phyloP scores from a whole-genome alignment of 2,888 invertebrate species.

The Entomobrya multifasciata region DNA sequence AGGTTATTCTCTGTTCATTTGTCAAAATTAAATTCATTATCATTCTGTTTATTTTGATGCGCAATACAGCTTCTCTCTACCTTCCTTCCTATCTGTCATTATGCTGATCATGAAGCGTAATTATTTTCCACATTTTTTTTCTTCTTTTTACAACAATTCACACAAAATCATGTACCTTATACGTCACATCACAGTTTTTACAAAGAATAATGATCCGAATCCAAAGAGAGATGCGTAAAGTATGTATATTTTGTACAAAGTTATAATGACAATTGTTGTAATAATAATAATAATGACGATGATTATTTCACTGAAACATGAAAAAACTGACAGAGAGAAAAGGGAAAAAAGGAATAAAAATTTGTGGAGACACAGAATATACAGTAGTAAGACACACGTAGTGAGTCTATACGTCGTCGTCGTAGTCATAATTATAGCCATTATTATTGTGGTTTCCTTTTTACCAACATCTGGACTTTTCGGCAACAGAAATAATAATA shows the following conservation, averaged over 20 bases:
- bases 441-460: conserved; percentile 67
- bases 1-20: conserved; percentile 12
- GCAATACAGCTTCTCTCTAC: background rate
- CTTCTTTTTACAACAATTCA: conserved; percentile 25
- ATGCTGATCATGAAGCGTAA: background rate
- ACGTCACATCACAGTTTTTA: conserved; percentile 9
- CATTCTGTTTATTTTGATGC: background rate
- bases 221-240: background rate
- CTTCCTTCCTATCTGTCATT: background rate
- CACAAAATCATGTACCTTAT: too few relatives aligned
- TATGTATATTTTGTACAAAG: conserved; percentile 10
- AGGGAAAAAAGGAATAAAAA: too few relatives aligned
- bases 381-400: background rate
- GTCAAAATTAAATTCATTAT: conserved; percentile 16
- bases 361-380: background rate
- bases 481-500: conserved; percentile 22
- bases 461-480: conserved; percentile 65
- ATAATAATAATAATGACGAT: conserved; percentile 42
- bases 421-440: conserved; percentile 63
- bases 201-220: background rate
- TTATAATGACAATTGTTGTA: conserved; percentile 32
- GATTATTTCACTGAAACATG: conserved; percentile 48
- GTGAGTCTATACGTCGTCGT: conserved; percentile 1
- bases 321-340: conserved; percentile 32
- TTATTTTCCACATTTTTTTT: background rate